These are phyloP conservation scores for Troides helena DNA, from an alignment of 2,888 invertebrate species.

Conservation along the genomic window DNA sequence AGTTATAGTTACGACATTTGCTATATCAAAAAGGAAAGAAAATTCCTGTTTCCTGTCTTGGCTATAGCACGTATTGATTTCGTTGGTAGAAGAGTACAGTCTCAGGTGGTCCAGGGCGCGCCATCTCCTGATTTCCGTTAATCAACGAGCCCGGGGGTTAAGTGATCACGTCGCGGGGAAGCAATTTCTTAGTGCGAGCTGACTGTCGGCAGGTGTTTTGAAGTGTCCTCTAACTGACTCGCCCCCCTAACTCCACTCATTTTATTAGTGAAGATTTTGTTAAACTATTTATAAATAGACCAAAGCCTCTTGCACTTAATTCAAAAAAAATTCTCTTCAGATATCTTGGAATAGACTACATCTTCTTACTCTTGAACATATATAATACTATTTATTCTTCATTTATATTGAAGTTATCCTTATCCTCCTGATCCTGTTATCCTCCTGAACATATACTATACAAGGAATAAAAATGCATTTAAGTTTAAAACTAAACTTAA, in stretches of 20 bases:
- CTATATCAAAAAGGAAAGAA: neutral
- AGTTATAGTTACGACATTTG: no score
- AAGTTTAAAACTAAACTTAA: no score
- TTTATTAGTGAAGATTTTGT: conserved; percentile 18
- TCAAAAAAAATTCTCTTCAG: no score
- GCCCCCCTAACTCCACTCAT: conserved; percentile 6
- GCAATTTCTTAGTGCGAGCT: conserved; percentile 68
- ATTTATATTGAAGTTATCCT: no score
- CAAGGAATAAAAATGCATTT: no score
- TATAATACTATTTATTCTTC: no score
- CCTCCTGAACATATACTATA: no score
- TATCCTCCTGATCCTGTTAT: no score
- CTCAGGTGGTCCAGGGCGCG: conserved; percentile 52
- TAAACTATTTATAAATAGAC: neutral
- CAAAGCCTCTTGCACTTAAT: no score
- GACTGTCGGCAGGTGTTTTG: conserved; percentile 40
- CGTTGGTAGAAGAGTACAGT: conserved; percentile 44
- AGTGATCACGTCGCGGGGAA: conserved; percentile 49
- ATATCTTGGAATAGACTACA: no score
- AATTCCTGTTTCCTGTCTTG: neutral
- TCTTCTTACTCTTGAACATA: no score
- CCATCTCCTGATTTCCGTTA: conserved; percentile 66
- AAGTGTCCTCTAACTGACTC: conserved; percentile 13
- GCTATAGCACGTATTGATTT: neutral
- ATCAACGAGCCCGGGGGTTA: conserved; percentile 60